These are phyloP conservation scores for Melipona quadrifasciata DNA, from an alignment of 1,140 invertebrate species.

Conservation along the genomic window DNA sequence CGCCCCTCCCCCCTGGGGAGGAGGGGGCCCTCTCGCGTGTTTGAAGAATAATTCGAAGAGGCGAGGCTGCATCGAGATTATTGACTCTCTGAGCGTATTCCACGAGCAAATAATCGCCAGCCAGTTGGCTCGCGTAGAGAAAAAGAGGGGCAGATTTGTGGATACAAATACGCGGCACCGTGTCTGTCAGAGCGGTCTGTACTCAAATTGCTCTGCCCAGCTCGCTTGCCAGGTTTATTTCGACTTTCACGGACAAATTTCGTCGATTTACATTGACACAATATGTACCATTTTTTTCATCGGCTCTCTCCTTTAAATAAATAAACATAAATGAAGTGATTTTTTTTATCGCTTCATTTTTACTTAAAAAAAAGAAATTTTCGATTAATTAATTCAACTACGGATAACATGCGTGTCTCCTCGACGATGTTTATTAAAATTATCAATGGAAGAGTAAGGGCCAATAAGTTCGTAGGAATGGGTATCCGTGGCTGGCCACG, in stretches of 20 bases:
- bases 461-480: neutral
- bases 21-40: slow-evolving; percentile 3
- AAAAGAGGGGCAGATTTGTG: slow-evolving; percentile 7
- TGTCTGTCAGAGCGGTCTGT: neutral
- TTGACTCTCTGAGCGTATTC: slow-evolving; percentile 42
- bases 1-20: neutral
- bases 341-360: no score
- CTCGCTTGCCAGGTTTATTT: neutral
- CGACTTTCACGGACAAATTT: neutral
- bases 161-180: neutral
- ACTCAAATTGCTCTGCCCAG: slow-evolving; percentile 6
- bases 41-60: slow-evolving; percentile 52
- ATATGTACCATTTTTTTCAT: no score
- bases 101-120: slow-evolving; percentile 43
- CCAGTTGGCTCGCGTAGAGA: neutral
- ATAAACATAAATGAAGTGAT: no score
- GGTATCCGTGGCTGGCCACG: neutral
- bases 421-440: neutral
- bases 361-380: no score
- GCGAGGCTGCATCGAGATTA: slow-evolving; percentile 42
- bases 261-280: no score
- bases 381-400: no score
- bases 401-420: no score
- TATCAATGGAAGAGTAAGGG: neutral
- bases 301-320: no score